Conservation (phyloP, 1,140 invertebrate species). For the Helicoverpa armigera region DNA sequence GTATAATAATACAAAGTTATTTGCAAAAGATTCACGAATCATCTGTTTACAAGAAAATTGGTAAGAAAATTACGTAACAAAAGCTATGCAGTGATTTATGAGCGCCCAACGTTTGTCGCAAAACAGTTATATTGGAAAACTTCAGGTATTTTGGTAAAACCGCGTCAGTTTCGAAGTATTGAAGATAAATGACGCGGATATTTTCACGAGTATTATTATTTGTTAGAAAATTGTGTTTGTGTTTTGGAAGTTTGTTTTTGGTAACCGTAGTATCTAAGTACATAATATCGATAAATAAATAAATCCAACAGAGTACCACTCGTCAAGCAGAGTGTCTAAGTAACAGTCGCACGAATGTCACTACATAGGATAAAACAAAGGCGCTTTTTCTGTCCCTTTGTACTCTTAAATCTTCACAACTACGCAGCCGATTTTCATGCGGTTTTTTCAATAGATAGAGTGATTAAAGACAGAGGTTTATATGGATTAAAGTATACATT, state of each 20-base stretch:
- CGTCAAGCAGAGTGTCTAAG: too few species aligned
- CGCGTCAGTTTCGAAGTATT: conserved; percentile 22
- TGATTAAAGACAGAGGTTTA: too few species aligned
- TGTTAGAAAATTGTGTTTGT: background rate
- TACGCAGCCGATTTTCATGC: too few species aligned
- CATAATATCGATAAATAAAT: background rate
- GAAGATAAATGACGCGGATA: conserved; percentile 14
- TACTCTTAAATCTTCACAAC: too few species aligned
- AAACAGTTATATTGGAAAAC: conserved; percentile 40
- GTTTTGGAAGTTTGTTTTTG: background rate
- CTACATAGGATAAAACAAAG: too few species aligned
- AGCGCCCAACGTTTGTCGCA: background rate
- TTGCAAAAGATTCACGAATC: background rate
- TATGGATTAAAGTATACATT: too few species aligned
- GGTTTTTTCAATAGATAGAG: too few species aligned
- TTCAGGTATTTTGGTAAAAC: conserved; percentile 12
- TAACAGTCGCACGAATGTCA: too few species aligned
- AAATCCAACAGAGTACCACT: too few species aligned
- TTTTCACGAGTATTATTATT: background rate
- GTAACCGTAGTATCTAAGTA: too few species aligned
- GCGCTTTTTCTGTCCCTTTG: too few species aligned
- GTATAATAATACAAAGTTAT: too few species aligned
- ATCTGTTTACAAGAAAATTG: background rate
- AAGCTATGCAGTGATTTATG: conserved; percentile 23
- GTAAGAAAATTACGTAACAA: conserved; percentile 24